Percentiles rank a stretch among this genome's conserved stretches.
Conservation (phyloP, 2,113 vertebrate species). For the Phrynosoma blainvillii region DNA sequence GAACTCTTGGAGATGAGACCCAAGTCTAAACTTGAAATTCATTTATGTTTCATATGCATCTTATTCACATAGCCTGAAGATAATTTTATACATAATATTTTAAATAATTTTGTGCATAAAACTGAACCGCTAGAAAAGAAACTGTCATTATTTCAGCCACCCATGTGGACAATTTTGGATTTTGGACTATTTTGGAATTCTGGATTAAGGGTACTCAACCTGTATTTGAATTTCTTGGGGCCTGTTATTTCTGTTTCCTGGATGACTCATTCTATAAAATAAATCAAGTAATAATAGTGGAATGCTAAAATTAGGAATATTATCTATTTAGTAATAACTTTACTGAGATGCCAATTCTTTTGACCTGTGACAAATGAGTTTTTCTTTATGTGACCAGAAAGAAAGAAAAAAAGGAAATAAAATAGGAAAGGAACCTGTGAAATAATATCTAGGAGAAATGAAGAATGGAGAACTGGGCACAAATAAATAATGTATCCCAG, state of each 20-base stretch:
- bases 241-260: background rate
- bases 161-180: too few species aligned
- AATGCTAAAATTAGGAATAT: background rate
- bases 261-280: background rate
- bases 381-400: background rate
- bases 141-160: too few species aligned
- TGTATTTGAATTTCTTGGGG: background rate
- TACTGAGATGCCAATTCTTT: background rate
- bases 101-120: too few species aligned
- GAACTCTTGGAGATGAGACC: too few species aligned
- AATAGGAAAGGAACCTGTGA: background rate
- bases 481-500: constrained; percentile 26
- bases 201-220: too few species aligned
- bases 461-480: background rate
- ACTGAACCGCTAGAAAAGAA: too few species aligned
- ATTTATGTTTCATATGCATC: too few species aligned
- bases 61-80: too few species aligned
- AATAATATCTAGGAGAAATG: constrained; percentile 25
- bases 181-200: too few species aligned
- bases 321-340: background rate
- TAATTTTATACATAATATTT: too few species aligned
- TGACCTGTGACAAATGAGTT: background rate
- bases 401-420: background rate
- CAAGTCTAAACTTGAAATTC: too few species aligned
- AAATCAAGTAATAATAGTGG: background rate